Conservation (phyloP, 2,797 vertebrate species). For the Eutrigla gurnardus region DNA sequence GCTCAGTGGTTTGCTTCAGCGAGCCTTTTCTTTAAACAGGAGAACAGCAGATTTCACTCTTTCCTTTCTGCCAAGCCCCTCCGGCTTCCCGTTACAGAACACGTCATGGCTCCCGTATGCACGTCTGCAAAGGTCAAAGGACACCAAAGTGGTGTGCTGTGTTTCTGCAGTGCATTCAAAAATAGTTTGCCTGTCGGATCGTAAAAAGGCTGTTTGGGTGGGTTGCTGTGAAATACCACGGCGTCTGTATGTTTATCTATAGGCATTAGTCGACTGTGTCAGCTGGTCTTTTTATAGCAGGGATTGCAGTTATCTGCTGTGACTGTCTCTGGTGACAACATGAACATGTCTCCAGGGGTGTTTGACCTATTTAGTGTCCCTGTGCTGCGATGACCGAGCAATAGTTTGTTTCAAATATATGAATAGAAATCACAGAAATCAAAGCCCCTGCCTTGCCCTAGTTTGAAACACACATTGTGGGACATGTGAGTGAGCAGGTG, state of each 20-base stretch:
- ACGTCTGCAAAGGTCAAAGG: conserved; percentile 36
- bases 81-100: conserved; percentile 20
- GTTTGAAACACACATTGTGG: conserved; percentile 16
- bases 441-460: neutral
- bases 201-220: conserved; percentile 16
- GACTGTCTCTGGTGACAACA: conserved; percentile 56
- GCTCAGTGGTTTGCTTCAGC: conserved; percentile 8
- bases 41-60: conserved; percentile 11
- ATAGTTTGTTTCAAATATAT: conserved; percentile 6
- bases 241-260: conserved; percentile 67
- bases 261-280: conserved; percentile 62
- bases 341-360: conserved; percentile 15
- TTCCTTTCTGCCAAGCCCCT: conserved; percentile 18
- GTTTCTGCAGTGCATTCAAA: conserved; percentile 25
- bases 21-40: neutral
- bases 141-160: conserved; percentile 3
- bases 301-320: conserved; percentile 66
- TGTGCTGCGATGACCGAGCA: conserved; percentile 6
- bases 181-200: conserved; percentile 34
- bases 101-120: neutral
- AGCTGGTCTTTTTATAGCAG: conserved; percentile 75
- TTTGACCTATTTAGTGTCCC: conserved; percentile 27
- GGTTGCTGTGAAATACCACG: conserved; percentile 10
- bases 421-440: neutral
- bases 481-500: conserved; percentile 30